Evolutionary conservation across 2,113 vertebrate genomes (phyloP).

Genomic region (Crotalus tigris): DNA sequence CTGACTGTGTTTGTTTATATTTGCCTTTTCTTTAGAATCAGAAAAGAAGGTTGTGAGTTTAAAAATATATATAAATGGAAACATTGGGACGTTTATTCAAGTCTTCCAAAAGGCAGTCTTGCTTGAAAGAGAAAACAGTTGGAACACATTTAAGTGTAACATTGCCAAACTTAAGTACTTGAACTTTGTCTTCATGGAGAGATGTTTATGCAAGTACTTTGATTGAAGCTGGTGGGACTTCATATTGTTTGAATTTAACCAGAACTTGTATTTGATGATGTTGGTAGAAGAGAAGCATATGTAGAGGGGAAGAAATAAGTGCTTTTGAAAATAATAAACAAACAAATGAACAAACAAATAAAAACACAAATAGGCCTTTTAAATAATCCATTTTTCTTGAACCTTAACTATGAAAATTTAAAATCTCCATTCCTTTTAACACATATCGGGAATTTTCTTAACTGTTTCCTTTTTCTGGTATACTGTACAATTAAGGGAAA

Average conservation of each 20-base stretch:
- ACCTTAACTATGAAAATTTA: neutral
- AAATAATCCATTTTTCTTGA: neutral
- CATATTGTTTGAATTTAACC: neutral
- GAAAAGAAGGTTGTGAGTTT: neutral
- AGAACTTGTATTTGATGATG: conserved; percentile 4
- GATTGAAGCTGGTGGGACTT: neutral
- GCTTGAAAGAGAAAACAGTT: conserved; percentile 50
- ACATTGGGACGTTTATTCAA: conserved; percentile 10
- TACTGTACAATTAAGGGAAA: neutral
- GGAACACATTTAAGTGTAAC: conserved; percentile 27
- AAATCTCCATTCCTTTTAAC: neutral
- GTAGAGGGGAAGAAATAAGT: conserved; percentile 47
- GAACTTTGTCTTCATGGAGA: neutral
- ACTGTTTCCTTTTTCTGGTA: neutral
- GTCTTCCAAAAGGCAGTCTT: conserved; percentile 47
- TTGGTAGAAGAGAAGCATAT: conserved; percentile 44
- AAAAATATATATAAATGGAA: neutral
- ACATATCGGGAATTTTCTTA: neutral
- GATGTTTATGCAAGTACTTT: neutral
- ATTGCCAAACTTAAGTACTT: neutral
- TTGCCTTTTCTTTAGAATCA: neutral
- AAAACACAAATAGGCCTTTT: neutral
- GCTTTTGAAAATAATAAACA: neutral
- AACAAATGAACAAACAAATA: no score
- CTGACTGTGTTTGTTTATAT: neutral